A percentile compares a stretch with the other conserved stretches of the same genome.
These are phyloP conservation scores for Dicerorhinus sumatrensis DNA, from an alignment of 2,113 vertebrate species.

Conservation along the genomic window DNA sequence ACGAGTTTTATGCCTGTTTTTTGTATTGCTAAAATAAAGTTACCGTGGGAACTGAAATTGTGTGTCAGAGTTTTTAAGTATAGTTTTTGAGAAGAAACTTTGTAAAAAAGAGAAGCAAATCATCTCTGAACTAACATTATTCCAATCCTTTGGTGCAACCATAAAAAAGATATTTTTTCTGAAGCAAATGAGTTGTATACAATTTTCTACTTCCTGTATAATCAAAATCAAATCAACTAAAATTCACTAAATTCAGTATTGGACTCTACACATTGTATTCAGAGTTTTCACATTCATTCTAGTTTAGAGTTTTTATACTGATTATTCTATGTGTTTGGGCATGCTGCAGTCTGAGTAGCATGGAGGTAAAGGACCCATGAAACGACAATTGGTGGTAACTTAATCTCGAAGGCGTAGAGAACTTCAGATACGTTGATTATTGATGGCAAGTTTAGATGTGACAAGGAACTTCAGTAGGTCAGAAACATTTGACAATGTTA, in stretches of 20 bases:
- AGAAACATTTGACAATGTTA: background rate
- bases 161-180: slow-evolving; percentile 19
- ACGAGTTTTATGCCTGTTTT: background rate
- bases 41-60: background rate
- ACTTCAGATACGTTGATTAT: background rate
- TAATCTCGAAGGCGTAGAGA: background rate
- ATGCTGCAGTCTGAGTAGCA: background rate
- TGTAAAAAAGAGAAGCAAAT: background rate
- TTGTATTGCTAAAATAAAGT: slow-evolving; percentile 16
- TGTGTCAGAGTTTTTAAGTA: background rate
- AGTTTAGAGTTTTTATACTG: background rate
- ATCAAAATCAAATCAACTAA: background rate
- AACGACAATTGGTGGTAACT: background rate
- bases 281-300: background rate
- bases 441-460: background rate
- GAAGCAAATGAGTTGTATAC: background rate
- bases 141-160: background rate
- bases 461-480: background rate
- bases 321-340: background rate
- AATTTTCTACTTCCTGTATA: background rate
- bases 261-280: background rate
- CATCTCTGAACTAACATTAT: background rate
- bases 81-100: background rate
- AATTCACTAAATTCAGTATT: background rate
- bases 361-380: background rate